Evolutionary conservation across 2,888 invertebrate species (phyloP).

Genomic region (Strigamia transsilvanica): DNA sequence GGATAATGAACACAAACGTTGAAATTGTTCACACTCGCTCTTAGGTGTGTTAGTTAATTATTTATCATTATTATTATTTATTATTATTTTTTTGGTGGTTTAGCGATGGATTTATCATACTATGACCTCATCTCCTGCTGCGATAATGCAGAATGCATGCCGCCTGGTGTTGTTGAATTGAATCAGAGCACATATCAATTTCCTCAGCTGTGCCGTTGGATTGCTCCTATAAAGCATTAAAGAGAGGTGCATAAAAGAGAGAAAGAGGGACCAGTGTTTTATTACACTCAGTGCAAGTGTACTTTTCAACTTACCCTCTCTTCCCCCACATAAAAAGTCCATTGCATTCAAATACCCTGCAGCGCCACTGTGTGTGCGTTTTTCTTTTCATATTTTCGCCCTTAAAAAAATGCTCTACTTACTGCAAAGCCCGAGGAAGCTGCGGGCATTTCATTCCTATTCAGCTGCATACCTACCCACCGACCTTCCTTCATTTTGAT

Average conservation of each 20-base stretch:
- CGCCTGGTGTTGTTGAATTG: slow-evolving; percentile 37
- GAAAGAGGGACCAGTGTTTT: slow-evolving; percentile 54
- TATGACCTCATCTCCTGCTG: slow-evolving; percentile 14
- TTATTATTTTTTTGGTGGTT: background rate
- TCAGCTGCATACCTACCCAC: background rate
- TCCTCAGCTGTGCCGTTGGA: slow-evolving; percentile 52
- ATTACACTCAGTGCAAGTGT: slow-evolving; percentile 55
- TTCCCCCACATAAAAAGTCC: slow-evolving; percentile 46
- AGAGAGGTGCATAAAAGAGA: slow-evolving; percentile 56
- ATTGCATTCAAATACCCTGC: slow-evolving; percentile 53
- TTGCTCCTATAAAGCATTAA: slow-evolving; percentile 57
- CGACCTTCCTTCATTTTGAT: background rate
- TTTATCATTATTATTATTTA: background rate
- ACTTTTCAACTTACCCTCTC: slow-evolving; percentile 51
- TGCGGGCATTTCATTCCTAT: slow-evolving; percentile 7
- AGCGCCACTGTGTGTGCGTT: background rate
- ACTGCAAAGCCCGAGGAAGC: background rate
- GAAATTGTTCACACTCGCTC: background rate
- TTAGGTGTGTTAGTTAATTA: too few species aligned
- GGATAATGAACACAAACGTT: too few species aligned
- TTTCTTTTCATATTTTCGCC: background rate
- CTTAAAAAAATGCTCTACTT: background rate
- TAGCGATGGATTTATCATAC: background rate
- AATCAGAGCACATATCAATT: slow-evolving; percentile 52
- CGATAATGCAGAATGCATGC: slow-evolving; percentile 14